These are phyloP conservation scores for Cristatella mucedo DNA, from an alignment of 2,888 invertebrate species.

Conservation along the genomic window DNA sequence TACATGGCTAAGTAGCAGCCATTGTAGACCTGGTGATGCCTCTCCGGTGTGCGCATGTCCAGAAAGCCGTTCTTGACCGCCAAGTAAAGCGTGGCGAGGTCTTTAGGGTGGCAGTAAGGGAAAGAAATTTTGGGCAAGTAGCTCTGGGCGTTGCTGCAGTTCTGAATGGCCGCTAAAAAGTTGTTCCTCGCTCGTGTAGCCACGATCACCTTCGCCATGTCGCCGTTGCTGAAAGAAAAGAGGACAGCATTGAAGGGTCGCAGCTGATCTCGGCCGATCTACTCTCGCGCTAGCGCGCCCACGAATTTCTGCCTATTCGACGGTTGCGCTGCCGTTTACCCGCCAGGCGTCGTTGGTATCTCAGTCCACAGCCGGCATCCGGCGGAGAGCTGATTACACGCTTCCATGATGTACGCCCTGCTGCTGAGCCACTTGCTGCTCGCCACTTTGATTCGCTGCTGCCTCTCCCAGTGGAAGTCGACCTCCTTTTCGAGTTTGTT, in stretches of 20 bases:
- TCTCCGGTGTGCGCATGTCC: no score
- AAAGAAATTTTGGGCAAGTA: constrained; percentile 42
- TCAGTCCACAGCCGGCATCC: constrained; percentile 41
- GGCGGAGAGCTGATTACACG: constrained; percentile 40
- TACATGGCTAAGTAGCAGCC: no score
- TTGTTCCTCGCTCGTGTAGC: constrained; percentile 44
- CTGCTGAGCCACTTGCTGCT: constrained; percentile 42
- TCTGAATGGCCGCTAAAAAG: constrained; percentile 43
- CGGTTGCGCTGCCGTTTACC: no score
- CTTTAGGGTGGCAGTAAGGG: constrained; percentile 42
- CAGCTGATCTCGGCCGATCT: no score
- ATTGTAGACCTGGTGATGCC: no score
- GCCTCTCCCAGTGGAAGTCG: constrained; percentile 40
- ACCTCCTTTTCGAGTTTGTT: constrained; percentile 41
- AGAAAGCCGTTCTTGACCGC: no score
- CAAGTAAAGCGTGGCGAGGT: no score
- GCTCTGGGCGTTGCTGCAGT: constrained; percentile 41
- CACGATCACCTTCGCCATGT: constrained; percentile 37
- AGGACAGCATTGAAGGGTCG: background rate
- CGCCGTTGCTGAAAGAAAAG: constrained; percentile 28
- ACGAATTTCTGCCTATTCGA: no score
- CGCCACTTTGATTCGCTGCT: constrained; percentile 41
- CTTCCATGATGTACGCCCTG: constrained; percentile 40
- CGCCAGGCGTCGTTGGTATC: no score
- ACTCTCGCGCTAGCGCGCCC: no score